Conservation (phyloP, 2,113 vertebrate genomes). For the Muntiacus reevesi region DNA sequence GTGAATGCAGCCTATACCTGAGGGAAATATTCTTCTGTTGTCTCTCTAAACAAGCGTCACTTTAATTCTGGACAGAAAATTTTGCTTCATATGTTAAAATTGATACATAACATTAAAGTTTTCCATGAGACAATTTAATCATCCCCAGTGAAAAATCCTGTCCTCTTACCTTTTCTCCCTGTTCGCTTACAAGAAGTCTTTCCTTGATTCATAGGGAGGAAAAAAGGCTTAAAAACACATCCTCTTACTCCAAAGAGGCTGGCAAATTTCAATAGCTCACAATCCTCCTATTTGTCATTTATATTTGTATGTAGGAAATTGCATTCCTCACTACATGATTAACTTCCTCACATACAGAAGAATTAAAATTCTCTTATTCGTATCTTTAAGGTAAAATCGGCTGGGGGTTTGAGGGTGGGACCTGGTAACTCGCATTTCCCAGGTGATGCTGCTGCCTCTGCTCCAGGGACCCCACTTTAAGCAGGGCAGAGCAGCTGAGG, state of each 20-base stretch:
- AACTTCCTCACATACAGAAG: conserved; percentile 20
- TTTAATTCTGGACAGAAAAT: conserved; percentile 36
- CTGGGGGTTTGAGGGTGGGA: not conserved
- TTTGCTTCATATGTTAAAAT: conserved; percentile 39
- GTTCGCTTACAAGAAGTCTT: not conserved
- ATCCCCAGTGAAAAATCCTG: not conserved
- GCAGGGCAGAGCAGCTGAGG: not conserved
- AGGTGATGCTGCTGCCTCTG: not conserved
- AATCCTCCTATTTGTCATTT: not conserved
- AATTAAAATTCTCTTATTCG: conserved; percentile 13
- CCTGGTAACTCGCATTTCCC: not conserved
- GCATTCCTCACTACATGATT: not conserved
- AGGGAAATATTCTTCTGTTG: conserved; percentile 7
- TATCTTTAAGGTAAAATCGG: conserved; percentile 5
- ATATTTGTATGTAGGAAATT: not conserved
- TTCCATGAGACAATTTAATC: conserved; percentile 6
- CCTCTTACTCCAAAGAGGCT: not conserved
- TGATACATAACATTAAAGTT: not conserved
- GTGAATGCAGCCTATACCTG: not conserved
- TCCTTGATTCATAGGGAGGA: not conserved
- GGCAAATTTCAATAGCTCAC: conserved; percentile 21
- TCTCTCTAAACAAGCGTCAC: conserved; percentile 6
- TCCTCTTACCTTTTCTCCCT: not conserved
- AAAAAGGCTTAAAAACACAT: not conserved
- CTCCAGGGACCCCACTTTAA: not conserved